A percentile compares a stretch with the other conserved stretches of the same genome.
Evolutionary conservation across 1,140 invertebrate genomes (phyloP).

Genomic region (Drosophila sechellia): DNA sequence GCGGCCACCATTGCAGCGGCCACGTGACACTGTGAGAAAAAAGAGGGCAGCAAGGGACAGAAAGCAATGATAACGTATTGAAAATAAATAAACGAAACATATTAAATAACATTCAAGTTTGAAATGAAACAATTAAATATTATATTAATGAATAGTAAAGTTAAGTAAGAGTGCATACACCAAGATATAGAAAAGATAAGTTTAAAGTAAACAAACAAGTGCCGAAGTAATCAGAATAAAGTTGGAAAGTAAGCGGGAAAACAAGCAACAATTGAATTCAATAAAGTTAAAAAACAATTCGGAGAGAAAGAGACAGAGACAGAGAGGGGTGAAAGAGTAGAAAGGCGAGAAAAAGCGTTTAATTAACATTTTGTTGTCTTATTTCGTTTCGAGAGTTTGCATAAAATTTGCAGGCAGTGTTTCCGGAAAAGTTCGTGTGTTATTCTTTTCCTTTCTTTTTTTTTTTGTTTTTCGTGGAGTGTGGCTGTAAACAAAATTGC

Average conservation of each 20-base stretch:
- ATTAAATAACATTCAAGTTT: no score
- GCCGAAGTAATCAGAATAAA: background rate
- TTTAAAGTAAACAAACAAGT: background rate
- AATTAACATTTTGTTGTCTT: constrained; percentile 54
- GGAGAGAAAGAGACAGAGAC: constrained; percentile 3
- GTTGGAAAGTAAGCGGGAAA: background rate
- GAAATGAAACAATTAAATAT: no score
- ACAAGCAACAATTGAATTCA: background rate
- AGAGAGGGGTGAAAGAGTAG: constrained; percentile 2
- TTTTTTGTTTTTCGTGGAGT: constrained; percentile 10
- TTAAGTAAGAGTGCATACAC: no score
- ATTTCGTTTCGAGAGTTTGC: constrained; percentile 52
- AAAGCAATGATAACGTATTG: background rate
- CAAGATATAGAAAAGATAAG: background rate
- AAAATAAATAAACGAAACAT: background rate
- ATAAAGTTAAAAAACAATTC: background rate
- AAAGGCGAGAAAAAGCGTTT: constrained; percentile 26
- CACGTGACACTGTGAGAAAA: constrained; percentile 73
- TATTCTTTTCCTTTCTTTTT: constrained; percentile 12
- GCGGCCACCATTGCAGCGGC: constrained; percentile 83
- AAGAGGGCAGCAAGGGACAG: background rate
- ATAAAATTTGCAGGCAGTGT: constrained; percentile 77
- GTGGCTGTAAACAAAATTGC: constrained; percentile 56
- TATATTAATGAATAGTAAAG: no score
- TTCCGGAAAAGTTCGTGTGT: constrained; percentile 20